phyloP scores from a whole-genome alignment of 2,113 vertebrate species.

The human region DNA sequence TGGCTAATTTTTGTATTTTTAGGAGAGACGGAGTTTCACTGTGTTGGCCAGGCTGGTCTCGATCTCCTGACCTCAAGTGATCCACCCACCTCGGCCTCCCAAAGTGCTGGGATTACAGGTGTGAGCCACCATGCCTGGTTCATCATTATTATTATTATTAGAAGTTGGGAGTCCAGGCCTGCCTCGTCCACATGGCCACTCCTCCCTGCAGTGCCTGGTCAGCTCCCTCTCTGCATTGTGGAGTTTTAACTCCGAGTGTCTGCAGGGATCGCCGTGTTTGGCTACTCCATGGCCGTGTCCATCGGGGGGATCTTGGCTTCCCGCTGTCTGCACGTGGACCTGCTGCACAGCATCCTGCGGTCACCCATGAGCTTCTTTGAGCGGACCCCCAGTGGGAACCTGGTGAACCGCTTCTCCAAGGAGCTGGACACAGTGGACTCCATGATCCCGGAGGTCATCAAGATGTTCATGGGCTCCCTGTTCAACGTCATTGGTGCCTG shows the following conservation, averaged over 20 bases:
- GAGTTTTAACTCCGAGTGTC: not conserved
- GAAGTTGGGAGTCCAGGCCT: not conserved
- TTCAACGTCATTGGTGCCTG: constrained; percentile 93
- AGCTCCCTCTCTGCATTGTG: fast-evolving
- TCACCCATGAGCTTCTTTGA: constrained; percentile 97
- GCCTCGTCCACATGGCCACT: fast-evolving
- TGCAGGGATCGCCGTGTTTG: constrained; percentile 91
- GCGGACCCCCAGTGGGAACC: constrained; percentile 95
- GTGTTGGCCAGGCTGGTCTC: too few relatives aligned
- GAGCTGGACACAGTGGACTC: constrained; percentile 97
- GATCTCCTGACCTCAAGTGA: too few relatives aligned
- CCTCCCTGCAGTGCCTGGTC: not conserved
- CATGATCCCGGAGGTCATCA: constrained; percentile 93
- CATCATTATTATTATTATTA: fast-evolving
- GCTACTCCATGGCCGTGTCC: constrained; percentile 94
- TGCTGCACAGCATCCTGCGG: constrained; percentile 92
- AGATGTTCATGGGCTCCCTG: constrained; percentile 97
- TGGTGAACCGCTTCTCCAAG: constrained; percentile 97
- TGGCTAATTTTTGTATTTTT: too few relatives aligned
- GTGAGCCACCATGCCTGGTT: too few relatives aligned
- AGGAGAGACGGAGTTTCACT: too few relatives aligned
- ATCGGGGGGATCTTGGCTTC: constrained; percentile 94
- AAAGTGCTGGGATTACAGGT: too few relatives aligned
- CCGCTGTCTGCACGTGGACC: constrained; percentile 89
- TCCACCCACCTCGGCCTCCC: too few relatives aligned